Evolutionary conservation across 2,797 vertebrate genomes (phyloP).

Genomic region (Sebastes dallii): DNA sequence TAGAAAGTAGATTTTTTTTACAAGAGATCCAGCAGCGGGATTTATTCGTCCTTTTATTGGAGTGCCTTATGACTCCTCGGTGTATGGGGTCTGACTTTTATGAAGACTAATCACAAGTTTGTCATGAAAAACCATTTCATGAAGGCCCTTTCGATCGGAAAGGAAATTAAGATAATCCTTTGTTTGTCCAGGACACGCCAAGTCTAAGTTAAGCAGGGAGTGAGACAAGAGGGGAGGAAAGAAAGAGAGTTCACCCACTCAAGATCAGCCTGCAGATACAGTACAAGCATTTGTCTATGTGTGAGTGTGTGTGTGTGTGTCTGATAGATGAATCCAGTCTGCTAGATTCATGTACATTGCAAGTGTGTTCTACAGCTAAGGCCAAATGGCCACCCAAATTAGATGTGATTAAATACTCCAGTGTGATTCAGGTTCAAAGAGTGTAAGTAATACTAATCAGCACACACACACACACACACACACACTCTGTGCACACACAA

Average conservation of each 20-base stretch:
- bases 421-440: constrained; percentile 69
- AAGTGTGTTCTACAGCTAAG: constrained; percentile 50
- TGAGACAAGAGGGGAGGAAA: constrained; percentile 45
- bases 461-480: neutral
- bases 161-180: constrained; percentile 65
- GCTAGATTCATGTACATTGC: constrained; percentile 57
- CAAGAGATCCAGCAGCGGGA: constrained; percentile 11
- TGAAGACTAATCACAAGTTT: constrained; percentile 56
- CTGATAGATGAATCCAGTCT: constrained; percentile 62
- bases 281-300: constrained; percentile 29
- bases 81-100: constrained; percentile 58
- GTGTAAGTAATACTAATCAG: constrained; percentile 69
- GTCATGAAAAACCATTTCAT: constrained; percentile 51
- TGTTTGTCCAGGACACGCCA: constrained; percentile 64
- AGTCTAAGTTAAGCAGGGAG: constrained; percentile 51
- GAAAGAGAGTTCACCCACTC: constrained; percentile 35
- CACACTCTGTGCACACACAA: constrained; percentile 18
- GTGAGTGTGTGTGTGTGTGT: neutral
- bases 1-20: constrained; percentile 31
- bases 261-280: constrained; percentile 52
- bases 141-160: constrained; percentile 45
- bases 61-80: constrained; percentile 39
- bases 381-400: constrained; percentile 72
- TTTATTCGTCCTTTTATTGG: constrained; percentile 62
- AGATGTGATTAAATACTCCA: constrained; percentile 75